These are phyloP conservation scores for Oegoconia quadripuncta DNA, from an alignment of 2,888 invertebrate species.

Conservation along the genomic window DNA sequence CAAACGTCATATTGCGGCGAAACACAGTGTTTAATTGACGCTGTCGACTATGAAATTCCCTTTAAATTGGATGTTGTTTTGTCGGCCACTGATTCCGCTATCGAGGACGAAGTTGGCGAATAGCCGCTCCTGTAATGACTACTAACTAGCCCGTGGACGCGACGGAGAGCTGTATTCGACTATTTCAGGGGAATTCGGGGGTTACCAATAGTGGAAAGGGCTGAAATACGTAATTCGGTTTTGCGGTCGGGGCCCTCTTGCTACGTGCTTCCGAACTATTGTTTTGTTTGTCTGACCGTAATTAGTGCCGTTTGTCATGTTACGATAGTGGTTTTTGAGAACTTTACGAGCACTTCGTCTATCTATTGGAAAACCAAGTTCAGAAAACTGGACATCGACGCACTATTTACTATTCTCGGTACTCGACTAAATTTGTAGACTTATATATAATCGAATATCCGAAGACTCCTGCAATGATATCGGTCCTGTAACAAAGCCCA, in stretches of 20 bases:
- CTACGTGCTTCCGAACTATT: constrained; percentile 41
- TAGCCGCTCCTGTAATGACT: constrained; percentile 54
- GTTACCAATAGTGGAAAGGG: constrained; percentile 47
- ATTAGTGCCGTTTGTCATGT: constrained; percentile 48
- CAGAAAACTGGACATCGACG: no score
- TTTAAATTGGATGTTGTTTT: constrained; percentile 56
- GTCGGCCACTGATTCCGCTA: constrained; percentile 37
- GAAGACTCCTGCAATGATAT: constrained; percentile 8
- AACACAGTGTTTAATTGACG: constrained; percentile 44
- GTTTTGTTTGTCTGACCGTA: constrained; percentile 49
- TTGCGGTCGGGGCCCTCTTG: constrained; percentile 47
- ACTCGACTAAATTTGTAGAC: constrained; percentile 1
- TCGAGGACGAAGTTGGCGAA: constrained; percentile 44
- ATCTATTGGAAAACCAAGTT: no score
- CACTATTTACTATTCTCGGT: no score
- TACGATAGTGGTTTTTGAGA: constrained; percentile 33
- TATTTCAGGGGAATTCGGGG: constrained; percentile 20
- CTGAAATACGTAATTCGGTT: constrained; percentile 48
- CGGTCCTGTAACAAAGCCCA: constrained; percentile 27
- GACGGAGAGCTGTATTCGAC: constrained; percentile 13
- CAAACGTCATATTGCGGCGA: constrained; percentile 36
- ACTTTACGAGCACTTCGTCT: constrained; percentile 3
- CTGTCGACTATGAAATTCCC: constrained; percentile 50
- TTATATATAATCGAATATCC: constrained; percentile 1
- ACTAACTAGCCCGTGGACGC: constrained; percentile 47